These are phyloP conservation scores for Metalampra italica DNA, from an alignment of 2,888 invertebrate genomes.

Conservation along the genomic window DNA sequence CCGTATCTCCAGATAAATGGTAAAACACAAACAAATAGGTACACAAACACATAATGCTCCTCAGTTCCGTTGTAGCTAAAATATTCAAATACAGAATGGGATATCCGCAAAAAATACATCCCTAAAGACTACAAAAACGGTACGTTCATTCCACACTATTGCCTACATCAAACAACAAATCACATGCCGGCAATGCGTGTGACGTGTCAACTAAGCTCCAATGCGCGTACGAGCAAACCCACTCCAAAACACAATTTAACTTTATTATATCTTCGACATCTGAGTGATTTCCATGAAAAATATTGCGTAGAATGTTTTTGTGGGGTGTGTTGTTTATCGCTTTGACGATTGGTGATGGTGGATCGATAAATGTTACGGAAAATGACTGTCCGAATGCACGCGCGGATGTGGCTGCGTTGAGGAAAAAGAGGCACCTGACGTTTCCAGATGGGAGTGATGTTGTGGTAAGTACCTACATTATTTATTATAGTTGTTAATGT, in stretches of 20 bases:
- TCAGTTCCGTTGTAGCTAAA: too few relatives aligned
- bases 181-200: constrained; percentile 1
- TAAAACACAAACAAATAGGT: too few relatives aligned
- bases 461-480: constrained; percentile 35
- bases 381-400: constrained; percentile 38
- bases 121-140: too few relatives aligned
- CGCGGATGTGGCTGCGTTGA: constrained; percentile 27
- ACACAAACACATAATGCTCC: too few relatives aligned
- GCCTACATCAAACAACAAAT: constrained; percentile 2
- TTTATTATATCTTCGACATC: constrained; percentile 6
- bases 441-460: constrained; percentile 40
- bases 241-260: not conserved
- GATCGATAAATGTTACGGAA: constrained; percentile 13
- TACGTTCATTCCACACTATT: constrained; percentile 2
- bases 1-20: too few relatives aligned
- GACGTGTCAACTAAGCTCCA: not conserved
- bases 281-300: not conserved
- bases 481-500: not conserved
- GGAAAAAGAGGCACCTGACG: constrained; percentile 37
- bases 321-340: not conserved
- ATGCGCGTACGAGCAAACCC: not conserved
- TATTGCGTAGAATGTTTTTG: not conserved
- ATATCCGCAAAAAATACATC: not conserved
- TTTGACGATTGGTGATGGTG: constrained; percentile 25
- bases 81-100: too few relatives aligned